Evolutionary conservation across 2,113 vertebrate species (phyloP), one percentile per base, ranked within the genome.

Genomic region (Chaetodon trifascialis): DNA sequence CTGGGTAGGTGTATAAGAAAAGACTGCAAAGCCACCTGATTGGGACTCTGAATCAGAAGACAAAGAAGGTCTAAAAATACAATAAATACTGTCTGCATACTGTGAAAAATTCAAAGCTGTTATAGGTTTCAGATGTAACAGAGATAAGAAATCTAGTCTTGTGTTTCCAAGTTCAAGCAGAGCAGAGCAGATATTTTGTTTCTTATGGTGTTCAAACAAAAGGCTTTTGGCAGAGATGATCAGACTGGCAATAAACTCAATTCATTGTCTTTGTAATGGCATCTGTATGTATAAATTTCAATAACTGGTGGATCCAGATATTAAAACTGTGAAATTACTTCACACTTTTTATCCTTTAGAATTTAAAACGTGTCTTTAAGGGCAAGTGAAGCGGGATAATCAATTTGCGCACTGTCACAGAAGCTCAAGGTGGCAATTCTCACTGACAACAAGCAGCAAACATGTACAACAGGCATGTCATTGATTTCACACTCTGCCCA

Each of bases 401-500:
- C 47, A 66, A 75, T 76, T n/a, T 47, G 49, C 19, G 9, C 67
- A 59, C 54, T 73, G 79, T 85, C 81, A 88, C 30, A 8, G 55
- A 74, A 64, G 75, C 88, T 84, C 78, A 90, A 89, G 86, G 76
- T 86, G 91, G 79, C 74, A 80, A 71, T 91, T 85, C 88, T 83
- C 76, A 59, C 70, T 73, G n/a, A 55, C n/a, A 66, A 83, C 76
- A 83, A 78, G 52, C 88, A 65, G 80, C 75, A 47, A 81, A 86
- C 83, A 79, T 69, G 84, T 90, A 80, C 77, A 89, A 92, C 82
- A 82, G 82, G 78, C 83, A 75, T 69, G 85, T 90, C 86, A 95
- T 94, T 94, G 95, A 96, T 95, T 94, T 91, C 71, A 82, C 80
- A 92, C 95, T 94, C 76, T 86, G 64, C 47, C 83, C 82, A 86